Base-by-base conservation (phyloP, 2,797 vertebrate species). In the Tapirus indicus region DNA sequence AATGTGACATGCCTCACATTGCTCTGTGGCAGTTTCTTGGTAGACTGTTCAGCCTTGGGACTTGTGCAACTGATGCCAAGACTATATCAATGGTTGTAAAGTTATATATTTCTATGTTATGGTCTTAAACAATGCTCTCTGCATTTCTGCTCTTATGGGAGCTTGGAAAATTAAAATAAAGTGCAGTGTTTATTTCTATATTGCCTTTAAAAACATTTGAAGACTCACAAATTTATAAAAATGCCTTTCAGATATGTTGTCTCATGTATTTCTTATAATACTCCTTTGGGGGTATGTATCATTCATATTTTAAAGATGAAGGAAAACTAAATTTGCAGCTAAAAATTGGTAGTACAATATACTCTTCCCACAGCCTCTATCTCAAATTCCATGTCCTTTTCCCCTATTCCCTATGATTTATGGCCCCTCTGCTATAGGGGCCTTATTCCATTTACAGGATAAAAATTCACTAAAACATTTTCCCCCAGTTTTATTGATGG, bases 161-260 rank as follows among this genome's bases (percentile, higher is more conserved):
- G 49, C 69, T 92, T 96, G 69, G 29, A 62, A 91, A 64, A 56
- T 89, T 23, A 62, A 91, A 96, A 88, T 71, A 58, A 71, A 94
- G 74, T 66, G 41, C 20, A 69, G 0, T 58, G 11, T 62, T 41
- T 77, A 85, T 78, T 90, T 47, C 58, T 41, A 5, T 1, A 68
- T 79, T 60, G 72, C 54, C n/a, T 96, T 91, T 78, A 66, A 71
- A 91, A 91, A 54, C 25, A 54, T 88, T 95, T 64, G 75, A 90
- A 95, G 86, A 58, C 47, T 38, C 1, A 38, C 12, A 82, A 60
- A 88, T 38, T 74, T 91, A 72, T 12, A 60, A 78, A 96, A 74
- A 54, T 79, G 25, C 58, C 38, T 69, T 93, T 71, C 47, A 86
- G 32, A 35, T 92, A 27, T 12, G 20, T 49, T 47, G 32, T 64